These are phyloP conservation scores for Electrophaes corylata DNA, from an alignment of 2,888 invertebrate genomes.

Conservation along the genomic window DNA sequence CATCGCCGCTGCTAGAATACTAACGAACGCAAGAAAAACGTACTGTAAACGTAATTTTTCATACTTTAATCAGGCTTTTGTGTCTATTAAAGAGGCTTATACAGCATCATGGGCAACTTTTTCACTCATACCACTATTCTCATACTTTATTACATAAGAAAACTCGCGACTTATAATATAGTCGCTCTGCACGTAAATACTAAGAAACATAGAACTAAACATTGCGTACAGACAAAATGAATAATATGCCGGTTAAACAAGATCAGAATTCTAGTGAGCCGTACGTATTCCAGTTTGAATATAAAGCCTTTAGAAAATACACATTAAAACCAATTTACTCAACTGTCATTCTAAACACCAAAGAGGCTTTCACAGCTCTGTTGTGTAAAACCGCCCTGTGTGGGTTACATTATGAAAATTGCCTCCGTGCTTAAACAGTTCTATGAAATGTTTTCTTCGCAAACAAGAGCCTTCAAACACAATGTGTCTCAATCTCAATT, in stretches of 20 bases:
- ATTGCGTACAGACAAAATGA: too few relatives aligned
- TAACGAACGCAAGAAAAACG: too few relatives aligned
- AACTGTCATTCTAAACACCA: conserved; percentile 45
- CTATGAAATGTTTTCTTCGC: conserved; percentile 49
- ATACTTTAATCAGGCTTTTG: too few relatives aligned
- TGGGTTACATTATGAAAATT: conserved; percentile 55
- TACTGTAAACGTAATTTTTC: too few relatives aligned
- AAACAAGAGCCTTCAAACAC: conserved; percentile 38
- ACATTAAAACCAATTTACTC: conserved; percentile 31
- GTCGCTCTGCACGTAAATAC: too few relatives aligned
- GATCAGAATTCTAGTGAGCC: background rate
- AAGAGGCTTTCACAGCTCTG: conserved; percentile 41
- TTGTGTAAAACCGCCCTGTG: conserved; percentile 39
- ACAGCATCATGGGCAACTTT: too few relatives aligned
- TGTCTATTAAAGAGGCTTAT: too few relatives aligned
- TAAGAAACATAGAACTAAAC: too few relatives aligned
- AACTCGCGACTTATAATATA: too few relatives aligned
- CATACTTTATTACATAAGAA: too few relatives aligned
- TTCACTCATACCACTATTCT: too few relatives aligned
- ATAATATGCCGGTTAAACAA: background rate
- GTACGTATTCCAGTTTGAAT: background rate
- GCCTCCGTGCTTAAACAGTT: conserved; percentile 52
- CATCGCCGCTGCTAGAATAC: too few relatives aligned
- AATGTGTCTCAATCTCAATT: conserved; percentile 28
- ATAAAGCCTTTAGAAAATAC: background rate